Evolutionary conservation across 2,888 invertebrate genomes (phyloP).

Genomic region (Aromia moschata): DNA sequence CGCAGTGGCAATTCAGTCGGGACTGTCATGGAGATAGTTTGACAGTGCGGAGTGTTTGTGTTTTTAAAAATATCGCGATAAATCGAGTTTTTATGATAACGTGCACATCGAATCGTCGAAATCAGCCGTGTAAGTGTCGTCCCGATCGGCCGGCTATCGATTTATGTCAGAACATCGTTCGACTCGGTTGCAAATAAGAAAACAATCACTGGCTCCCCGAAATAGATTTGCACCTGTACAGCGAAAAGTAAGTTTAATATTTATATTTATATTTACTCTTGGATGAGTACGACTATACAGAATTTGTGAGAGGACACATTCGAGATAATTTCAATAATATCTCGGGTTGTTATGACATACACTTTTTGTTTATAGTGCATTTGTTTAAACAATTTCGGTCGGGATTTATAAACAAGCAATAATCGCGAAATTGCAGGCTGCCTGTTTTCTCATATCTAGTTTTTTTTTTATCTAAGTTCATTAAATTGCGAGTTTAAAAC

Average conservation of each 20-base stretch:
- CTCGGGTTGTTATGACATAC: no score
- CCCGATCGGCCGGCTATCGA: slow-evolving; percentile 39
- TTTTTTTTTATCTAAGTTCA: no score
- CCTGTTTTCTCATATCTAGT: no score
- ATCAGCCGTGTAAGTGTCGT: slow-evolving; percentile 52
- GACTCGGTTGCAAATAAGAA: slow-evolving; percentile 34
- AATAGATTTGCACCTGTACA: slow-evolving; percentile 45
- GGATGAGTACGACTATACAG: no score
- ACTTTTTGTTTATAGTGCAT: no score
- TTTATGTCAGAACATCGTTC: slow-evolving; percentile 49
- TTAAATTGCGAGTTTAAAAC: no score
- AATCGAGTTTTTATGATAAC: slow-evolving; percentile 56
- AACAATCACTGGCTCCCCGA: slow-evolving; percentile 45
- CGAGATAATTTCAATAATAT: no score
- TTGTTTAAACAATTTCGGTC: no score
- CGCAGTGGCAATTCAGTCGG: slow-evolving; percentile 47
- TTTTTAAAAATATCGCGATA: slow-evolving; percentile 59
- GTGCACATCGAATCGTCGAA: slow-evolving; percentile 50
- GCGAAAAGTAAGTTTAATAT: slow-evolving; percentile 43
- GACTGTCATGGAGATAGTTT: slow-evolving; percentile 61
- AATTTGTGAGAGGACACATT: no score
- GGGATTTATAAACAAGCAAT: no score
- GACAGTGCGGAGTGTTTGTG: slow-evolving; percentile 60
- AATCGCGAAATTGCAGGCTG: no score
- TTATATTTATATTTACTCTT: no score